Evolutionary conservation across 2,888 invertebrate species (phyloP), one percentile per base, ranked within the genome.

Genomic region (Zhengitettix transpicula): DNA sequence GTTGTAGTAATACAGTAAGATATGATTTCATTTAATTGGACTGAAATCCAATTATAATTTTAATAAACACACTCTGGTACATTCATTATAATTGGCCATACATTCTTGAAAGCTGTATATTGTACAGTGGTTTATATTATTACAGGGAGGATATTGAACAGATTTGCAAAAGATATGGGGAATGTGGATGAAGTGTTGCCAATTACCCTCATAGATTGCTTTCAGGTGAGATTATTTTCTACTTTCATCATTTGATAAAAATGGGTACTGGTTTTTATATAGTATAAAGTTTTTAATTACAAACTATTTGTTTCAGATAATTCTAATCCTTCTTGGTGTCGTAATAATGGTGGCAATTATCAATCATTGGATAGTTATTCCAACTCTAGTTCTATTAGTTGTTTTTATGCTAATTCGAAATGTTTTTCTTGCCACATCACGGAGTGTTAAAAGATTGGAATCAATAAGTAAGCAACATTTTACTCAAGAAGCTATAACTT

Each of bases 401-500:
- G 73, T 89, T 44, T 93, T 94, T 76, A 84, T 85, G 69, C 76
- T 81, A 16, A 74, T 92, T 54, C 76, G 93, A 56, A 79, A 80
- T 59, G 82, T 89, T 71, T 93, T 91, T 73, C 72, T 94, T 60
- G 74, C 82, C 56, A 87, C 76, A 8, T 74, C 77, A 0, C 64
- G 77, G 52, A 74, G 74, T 64, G 66, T 78, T 57, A 78, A 60
- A 66, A 58, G 56, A 11, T 57, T 65, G 11, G 65, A 65, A 58
- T 62, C 62, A 41, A 59, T 62, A 11, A 61, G 64, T 64, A 56
- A 58, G 58, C 57, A 28, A n/a, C 28, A 8, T 55, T 59, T 44
- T 47, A 16, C 8, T 14, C 47, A n/a, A 47, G 12, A 47, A 47
- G n/a, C 12, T 14, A 8, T 47, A 47, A 14, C 12, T 7, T 42